These are phyloP conservation scores for Drosophila dives DNA, from an alignment of 2,888 invertebrate genomes.

Conservation along the genomic window DNA sequence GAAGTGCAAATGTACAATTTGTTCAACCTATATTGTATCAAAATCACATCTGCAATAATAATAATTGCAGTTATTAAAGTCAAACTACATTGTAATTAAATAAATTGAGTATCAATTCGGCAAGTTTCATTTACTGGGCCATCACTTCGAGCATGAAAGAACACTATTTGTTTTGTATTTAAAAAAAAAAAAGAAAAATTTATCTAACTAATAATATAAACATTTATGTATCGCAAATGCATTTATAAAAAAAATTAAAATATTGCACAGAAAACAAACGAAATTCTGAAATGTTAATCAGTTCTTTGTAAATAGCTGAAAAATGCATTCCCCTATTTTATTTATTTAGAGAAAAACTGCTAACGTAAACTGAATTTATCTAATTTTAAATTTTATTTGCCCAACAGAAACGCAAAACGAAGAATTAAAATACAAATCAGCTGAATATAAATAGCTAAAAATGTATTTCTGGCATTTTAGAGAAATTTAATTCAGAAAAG, in stretches of 20 bases:
- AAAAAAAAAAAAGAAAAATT: neutral
- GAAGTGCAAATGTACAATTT: neutral
- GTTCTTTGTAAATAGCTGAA: neutral
- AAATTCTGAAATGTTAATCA: neutral
- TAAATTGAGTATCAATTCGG: neutral
- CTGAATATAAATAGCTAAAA: neutral
- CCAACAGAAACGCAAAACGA: neutral
- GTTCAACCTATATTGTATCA: neutral
- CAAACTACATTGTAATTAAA: neutral
- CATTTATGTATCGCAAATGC: neutral
- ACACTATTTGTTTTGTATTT: neutral
- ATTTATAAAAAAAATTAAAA: neutral
- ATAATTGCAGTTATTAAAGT: neutral
- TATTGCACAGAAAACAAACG: neutral
- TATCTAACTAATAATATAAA: neutral
- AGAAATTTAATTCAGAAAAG: constrained; percentile 7
- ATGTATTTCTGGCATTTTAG: neutral
- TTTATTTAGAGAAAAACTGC: neutral
- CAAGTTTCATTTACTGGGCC: neutral
- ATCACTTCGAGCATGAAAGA: neutral
- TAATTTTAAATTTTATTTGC: neutral
- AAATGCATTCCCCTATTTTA: neutral
- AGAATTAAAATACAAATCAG: neutral
- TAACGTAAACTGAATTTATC: neutral
- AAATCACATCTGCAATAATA: neutral